Evolutionary conservation across 2,797 vertebrate species (phyloP), one percentile per base, ranked within the genome.

Genomic region (Sarcophilus harrisii): DNA sequence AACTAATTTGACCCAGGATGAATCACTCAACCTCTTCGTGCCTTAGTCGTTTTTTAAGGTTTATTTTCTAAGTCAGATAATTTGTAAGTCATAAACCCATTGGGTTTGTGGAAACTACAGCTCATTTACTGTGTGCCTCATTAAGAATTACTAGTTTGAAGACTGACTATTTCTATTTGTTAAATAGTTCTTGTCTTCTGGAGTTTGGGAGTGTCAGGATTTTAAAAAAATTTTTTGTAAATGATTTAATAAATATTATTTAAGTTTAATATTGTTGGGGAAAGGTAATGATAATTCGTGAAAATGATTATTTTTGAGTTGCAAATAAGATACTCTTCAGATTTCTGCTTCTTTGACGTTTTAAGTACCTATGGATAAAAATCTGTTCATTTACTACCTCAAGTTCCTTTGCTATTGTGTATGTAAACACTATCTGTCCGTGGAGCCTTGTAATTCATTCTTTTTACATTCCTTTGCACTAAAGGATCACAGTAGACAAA

Each of bases 211-310:
- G 32, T 95, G 58, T 55, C 45, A 91, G 28, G 27, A 60, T 57
- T 92, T 96, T 45, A 8, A 38, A 73, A 93, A 52, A 92, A 29
- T 38, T 45, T 45, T n/a, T 14, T 93, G 60, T 57, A 93, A 73
- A 21, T 55, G 55, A 96, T 95, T 92, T 66, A 81, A 81, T 81
- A 94, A 94, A 87, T 93, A 12, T 94, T 94, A 96, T 21, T 97
- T 96, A 95, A 81, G 73, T 58, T 96, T 94, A 97, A 54, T 94
- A 58, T 12, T 49, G 96, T 94, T 96, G 9, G 49, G 94, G 4
- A 92, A 92, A 96, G n/a, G 57, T 96, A 57, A 52, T 90, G 90
- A 92, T 93, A 55, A 81, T 57, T 57, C 30, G 0, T 91, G 24
- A 73, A 52, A 92, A 91, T 94, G 52, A 60, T 54, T 90, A 28